A percentile compares a stretch with the other conserved stretches of the same genome.
These are phyloP conservation scores for Coracias cyanogaster DNA, from an alignment of 2,797 vertebrate species.

Conservation along the genomic window DNA sequence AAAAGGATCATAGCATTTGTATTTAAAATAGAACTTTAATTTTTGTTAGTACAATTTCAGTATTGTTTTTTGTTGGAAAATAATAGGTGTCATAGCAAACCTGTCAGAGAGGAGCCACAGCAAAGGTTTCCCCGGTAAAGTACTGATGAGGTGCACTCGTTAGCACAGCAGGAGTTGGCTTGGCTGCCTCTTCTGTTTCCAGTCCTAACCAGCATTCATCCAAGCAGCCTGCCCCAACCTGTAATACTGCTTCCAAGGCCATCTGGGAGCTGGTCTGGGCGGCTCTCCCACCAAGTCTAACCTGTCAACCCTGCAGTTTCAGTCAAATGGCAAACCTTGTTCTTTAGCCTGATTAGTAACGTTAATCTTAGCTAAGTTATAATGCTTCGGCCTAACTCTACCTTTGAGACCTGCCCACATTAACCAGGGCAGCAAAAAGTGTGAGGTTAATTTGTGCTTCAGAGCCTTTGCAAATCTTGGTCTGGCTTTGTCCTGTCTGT, in stretches of 20 bases:
- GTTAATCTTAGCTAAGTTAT: neutral
- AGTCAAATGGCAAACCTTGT: neutral
- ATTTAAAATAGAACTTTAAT: neutral
- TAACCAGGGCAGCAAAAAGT: neutral
- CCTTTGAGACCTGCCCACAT: neutral
- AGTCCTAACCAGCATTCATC: neutral
- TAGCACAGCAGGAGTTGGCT: neutral
- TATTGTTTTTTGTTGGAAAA: neutral
- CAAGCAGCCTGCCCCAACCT: neutral
- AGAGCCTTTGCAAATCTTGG: neutral
- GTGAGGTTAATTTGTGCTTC: neutral
- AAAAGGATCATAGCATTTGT: neutral
- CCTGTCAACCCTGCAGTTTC: neutral
- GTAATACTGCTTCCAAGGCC: neutral
- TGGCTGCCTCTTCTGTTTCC: neutral
- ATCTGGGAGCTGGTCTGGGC: neutral
- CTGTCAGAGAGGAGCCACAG: fast-evolving
- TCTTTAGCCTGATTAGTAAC: neutral
- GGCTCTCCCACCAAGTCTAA: neutral
- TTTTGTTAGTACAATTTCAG: neutral
- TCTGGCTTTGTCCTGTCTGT: neutral
- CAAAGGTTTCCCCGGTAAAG: neutral
- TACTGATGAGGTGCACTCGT: neutral
- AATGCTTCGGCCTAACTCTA: neutral
- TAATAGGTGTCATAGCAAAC: neutral